Conservation (phyloP, 2,888 invertebrate genomes). For the Drosophila falleni region DNA sequence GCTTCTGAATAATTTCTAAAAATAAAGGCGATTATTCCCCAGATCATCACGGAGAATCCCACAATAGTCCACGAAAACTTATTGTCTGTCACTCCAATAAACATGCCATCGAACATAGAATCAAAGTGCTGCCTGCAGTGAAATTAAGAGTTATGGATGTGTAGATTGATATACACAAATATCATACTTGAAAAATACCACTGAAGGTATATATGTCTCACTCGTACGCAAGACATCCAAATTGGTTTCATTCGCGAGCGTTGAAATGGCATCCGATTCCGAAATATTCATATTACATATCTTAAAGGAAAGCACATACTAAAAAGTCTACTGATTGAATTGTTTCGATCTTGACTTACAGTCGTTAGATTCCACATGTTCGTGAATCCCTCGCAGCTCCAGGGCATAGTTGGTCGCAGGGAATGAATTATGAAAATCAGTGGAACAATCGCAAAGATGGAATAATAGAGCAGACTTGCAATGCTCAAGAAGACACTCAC, state of each 20-base stretch:
- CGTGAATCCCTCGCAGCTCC: conserved; percentile 90
- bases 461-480: conserved; percentile 92
- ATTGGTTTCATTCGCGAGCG: not conserved
- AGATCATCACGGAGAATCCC: conserved; percentile 56
- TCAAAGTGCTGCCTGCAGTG: conserved; percentile 33
- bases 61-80: conserved; percentile 75
- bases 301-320: conserved; percentile 33
- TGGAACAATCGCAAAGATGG: conserved; percentile 93
- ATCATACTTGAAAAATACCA: conserved; percentile 69
- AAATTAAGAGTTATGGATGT: too few species aligned
- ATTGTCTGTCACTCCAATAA: not conserved
- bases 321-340: too few species aligned
- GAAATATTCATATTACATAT: conserved; percentile 41
- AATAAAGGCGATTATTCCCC: conserved; percentile 68
- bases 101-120: accelerated
- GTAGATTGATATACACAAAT: not conserved
- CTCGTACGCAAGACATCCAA: not conserved
- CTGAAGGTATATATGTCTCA: conserved; percentile 68
- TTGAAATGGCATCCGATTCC: not conserved
- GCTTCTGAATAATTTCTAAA: conserved; percentile 68
- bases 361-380: conserved; percentile 22
- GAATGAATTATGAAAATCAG: conserved; percentile 91
- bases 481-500: conserved; percentile 92
- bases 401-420: conserved; percentile 89
- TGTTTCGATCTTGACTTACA: conserved; percentile 26